These are phyloP conservation scores for Lasaia peninsularis DNA, from an alignment of 1,140 invertebrate species.

Conservation along the genomic window DNA sequence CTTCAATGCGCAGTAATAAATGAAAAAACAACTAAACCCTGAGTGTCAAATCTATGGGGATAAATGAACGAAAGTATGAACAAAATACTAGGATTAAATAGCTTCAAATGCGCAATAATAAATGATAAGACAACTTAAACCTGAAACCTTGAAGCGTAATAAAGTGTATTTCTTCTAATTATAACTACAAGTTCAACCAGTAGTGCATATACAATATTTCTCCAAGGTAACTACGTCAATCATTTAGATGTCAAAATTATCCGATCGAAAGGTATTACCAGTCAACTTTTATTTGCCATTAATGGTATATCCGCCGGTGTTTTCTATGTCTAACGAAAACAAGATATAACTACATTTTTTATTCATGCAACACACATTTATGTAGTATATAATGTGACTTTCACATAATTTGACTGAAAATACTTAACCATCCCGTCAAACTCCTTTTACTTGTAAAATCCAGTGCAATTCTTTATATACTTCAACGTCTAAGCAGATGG, in stretches of 20 bases:
- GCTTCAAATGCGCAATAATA: too few species aligned
- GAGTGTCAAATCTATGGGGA: too few species aligned
- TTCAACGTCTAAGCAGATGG: too few species aligned
- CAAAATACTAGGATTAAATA: too few species aligned
- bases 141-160: not conserved
- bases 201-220: not conserved
- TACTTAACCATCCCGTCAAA: conserved; percentile 17
- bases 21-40: too few species aligned
- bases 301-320: conserved; percentile 21
- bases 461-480: too few species aligned
- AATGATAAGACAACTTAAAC: too few species aligned
- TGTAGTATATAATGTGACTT: conserved; percentile 28
- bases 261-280: conserved; percentile 17
- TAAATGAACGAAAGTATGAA: too few species aligned
- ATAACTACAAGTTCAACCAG: not conserved
- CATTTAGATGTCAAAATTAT: conserved; percentile 22
- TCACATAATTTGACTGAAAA: conserved; percentile 28
- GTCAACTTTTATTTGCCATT: conserved; percentile 20
- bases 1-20: too few species aligned
- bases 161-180: not conserved
- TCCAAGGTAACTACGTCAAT: conserved; percentile 1
- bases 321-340: conserved; percentile 27
- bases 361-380: conserved; percentile 13
- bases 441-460: not conserved
- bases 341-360: conserved; percentile 27